Evolutionary conservation across 2,113 vertebrate species (phyloP).

Genomic region (Hiodon alosoides): DNA sequence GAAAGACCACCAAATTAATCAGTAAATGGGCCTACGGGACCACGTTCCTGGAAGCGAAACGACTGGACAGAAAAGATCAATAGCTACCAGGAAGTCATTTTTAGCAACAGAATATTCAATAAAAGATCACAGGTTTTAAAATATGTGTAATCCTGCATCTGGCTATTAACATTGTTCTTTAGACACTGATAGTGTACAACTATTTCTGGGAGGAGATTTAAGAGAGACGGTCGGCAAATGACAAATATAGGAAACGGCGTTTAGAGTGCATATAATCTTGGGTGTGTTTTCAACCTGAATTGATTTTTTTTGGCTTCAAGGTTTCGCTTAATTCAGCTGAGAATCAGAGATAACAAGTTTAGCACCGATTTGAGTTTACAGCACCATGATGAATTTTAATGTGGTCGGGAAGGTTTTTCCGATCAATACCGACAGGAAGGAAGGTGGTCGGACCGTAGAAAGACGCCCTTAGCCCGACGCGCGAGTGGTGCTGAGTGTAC

Average conservation of each 20-base stretch:
- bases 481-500: no score
- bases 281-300: neutral
- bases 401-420: neutral
- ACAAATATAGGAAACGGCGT: neutral
- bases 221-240: neutral
- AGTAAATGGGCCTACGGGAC: neutral
- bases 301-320: neutral
- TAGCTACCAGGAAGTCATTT: neutral
- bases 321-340: neutral
- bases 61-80: neutral
- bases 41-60: neutral
- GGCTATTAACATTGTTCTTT: neutral
- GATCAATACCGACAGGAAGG: no score
- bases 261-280: neutral
- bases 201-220: neutral
- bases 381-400: neutral
- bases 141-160: neutral
- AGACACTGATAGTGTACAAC: neutral
- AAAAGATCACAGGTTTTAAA: neutral
- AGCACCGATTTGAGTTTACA: constrained; percentile 4
- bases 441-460: no score
- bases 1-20: neutral
- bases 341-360: neutral
- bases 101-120: neutral
- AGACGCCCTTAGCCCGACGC: no score